Conservation (phyloP, 2,797 vertebrate genomes). For the Spondyliosoma cantharus region DNA sequence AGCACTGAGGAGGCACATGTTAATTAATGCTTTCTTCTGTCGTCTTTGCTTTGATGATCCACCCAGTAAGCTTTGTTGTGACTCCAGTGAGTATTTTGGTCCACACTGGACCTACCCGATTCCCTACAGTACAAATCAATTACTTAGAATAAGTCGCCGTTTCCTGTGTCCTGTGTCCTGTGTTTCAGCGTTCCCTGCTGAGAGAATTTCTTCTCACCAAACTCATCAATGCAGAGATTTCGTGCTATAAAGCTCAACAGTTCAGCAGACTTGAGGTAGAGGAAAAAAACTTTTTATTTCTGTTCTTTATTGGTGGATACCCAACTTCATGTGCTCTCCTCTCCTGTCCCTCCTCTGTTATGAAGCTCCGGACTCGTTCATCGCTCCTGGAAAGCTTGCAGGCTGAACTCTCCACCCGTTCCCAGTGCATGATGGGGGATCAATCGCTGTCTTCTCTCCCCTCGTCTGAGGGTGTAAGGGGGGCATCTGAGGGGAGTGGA, state of each 20-base stretch:
- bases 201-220: conserved; percentile 86
- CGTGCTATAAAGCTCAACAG: conserved; percentile 84
- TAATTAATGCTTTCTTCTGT: no score
- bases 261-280: conserved; percentile 83
- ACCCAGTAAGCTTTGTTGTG: neutral
- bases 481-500: conserved; percentile 80
- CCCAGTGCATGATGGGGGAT: conserved; percentile 85
- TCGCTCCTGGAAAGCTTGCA: conserved; percentile 83
- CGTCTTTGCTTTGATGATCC: neutral
- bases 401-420: conserved; percentile 81
- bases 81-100: neutral
- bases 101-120: neutral
- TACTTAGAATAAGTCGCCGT: conserved; percentile 6
- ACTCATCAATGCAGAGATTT: conserved; percentile 87
- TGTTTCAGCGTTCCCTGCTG: conserved; percentile 75
- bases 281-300: neutral
- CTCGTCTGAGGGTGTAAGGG: conserved; percentile 69
- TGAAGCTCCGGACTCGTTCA: conserved; percentile 84
- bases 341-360: neutral
- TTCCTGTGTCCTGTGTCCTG: conserved; percentile 2
- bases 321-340: neutral
- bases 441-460: conserved; percentile 58
- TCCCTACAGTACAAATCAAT: neutral
- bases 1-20: no score
- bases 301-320: neutral